Percentiles rank a stretch among this genome's conserved stretches.
Conservation (phyloP, 1,140 invertebrate genomes). For the Heliconius hermathena region DNA sequence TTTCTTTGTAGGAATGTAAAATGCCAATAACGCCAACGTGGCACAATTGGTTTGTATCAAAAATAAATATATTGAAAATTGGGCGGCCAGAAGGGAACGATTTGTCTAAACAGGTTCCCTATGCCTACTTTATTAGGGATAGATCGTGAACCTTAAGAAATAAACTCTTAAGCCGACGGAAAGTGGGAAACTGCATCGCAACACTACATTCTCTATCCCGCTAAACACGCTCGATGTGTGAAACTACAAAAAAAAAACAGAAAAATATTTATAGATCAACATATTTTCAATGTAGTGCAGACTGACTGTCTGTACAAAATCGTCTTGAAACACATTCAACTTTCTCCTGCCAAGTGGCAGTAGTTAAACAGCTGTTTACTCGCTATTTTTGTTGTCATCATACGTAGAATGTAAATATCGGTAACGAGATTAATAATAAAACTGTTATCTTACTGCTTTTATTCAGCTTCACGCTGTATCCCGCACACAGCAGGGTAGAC, state of each 20-base stretch:
- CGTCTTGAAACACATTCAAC: conserved; percentile 41
- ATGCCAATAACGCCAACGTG: background rate
- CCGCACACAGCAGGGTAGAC: too few species aligned
- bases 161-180: too few species aligned
- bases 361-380: conserved; percentile 16
- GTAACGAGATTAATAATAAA: background rate
- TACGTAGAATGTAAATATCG: background rate
- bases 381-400: conserved; percentile 11
- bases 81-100: too few species aligned
- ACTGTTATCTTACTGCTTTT: background rate
- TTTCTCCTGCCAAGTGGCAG: conserved; percentile 39
- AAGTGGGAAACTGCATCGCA: too few species aligned
- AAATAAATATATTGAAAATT: too few species aligned
- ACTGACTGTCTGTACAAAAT: conserved; percentile 29
- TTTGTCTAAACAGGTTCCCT: too few species aligned
- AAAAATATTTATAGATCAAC: background rate
- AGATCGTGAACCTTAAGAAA: too few species aligned
- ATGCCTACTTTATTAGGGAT: too few species aligned
- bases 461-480: background rate
- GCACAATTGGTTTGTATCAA: background rate
- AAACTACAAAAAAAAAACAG: background rate
- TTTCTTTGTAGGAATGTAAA: background rate
- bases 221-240: background rate
- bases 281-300: conserved; percentile 11
- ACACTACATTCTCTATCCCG: too few species aligned